Base-by-base conservation (phyloP, 2,888 invertebrate species). In the Hemaris fuciformis region DNA sequence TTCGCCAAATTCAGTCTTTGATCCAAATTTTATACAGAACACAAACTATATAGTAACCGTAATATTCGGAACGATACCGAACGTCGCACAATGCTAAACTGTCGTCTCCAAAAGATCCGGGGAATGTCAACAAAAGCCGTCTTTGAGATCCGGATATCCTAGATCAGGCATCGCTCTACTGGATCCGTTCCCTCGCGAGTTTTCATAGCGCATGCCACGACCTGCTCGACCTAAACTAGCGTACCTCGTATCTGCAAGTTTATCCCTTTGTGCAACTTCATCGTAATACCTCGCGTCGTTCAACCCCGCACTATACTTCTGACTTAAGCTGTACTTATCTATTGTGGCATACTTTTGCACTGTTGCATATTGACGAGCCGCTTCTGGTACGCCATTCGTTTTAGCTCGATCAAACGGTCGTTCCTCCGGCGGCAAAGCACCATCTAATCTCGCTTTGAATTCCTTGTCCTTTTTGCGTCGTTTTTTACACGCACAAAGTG, bases 71-170 rank as follows among this genome's bases (percentile, higher is more conserved):
- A 58, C 23, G 20, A 62, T 67, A 69, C 68, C 72, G 70, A 76
- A 73, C 68, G 70, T 74, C 73, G 65, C 70, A 71, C 66, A 73
- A 69, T 69, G 76, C 76, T 88, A 89, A 65, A 93, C 89, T 61
- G 89, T 90, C 65, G 93, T 92, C 79, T 93, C 91, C 76, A 91
- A 72, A 63, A 88, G 76, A 78, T 93, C 93, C 69, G 91, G 89
- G 68, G 85, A 87, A 89, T 94, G 95, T 95, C 95, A 95, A 95
- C 95, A 95, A 88, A 95, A 94, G 84, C 94, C 94, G 81, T 95
- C 95, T 84, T 95, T 95, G 68, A 95, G 93, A 76, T 95, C 94
- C 48, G 93, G 90, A 77, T 92, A 93, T 65, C 93, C 93, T 73
- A 91, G 84, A 76, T 93, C 93, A 60, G 91, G 93, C 83, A 93